phyloP scores from a whole-genome alignment of 2,113 vertebrate genomes.

The Oncorhynchus nerka region DNA sequence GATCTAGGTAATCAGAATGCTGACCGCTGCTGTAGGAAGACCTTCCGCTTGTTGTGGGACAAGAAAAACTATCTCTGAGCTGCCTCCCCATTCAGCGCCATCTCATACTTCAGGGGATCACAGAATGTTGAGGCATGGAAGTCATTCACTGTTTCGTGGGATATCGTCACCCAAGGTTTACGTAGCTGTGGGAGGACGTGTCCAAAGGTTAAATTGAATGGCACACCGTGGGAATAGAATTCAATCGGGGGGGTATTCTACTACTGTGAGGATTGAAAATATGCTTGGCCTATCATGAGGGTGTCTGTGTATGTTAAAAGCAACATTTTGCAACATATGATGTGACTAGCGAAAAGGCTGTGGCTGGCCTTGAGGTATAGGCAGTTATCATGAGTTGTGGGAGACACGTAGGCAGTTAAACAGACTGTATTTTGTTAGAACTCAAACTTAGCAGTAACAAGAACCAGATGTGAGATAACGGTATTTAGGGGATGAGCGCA shows the following conservation, averaged over 20 bases:
- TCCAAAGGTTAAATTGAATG: not conserved
- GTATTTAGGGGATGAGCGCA: too few species aligned
- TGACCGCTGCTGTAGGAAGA: not conserved
- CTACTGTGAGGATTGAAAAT: not conserved
- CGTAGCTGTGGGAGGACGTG: constrained; percentile 60
- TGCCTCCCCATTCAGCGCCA: not conserved
- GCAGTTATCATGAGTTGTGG: too few species aligned
- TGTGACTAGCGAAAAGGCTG: too few species aligned
- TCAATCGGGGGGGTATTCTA: not conserved
- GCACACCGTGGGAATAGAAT: not conserved
- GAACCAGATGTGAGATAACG: too few species aligned
- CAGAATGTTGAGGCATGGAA: constrained; percentile 46
- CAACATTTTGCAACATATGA: too few species aligned
- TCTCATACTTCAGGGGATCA: constrained; percentile 1
- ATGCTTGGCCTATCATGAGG: too few species aligned
- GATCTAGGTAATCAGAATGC: not conserved
- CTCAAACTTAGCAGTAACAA: too few species aligned
- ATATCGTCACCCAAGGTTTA: constrained; percentile 35
- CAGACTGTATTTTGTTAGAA: too few species aligned
- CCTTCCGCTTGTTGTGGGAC: not conserved
- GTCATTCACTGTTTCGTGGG: constrained; percentile 57
- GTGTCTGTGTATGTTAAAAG: too few species aligned
- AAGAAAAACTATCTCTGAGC: not conserved
- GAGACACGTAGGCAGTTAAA: too few species aligned
- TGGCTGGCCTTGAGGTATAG: too few species aligned